Evolutionary conservation across 2,113 vertebrate genomes (phyloP), one percentile per base, ranked within the genome.

Genomic region (Ranitomeya imitator): DNA sequence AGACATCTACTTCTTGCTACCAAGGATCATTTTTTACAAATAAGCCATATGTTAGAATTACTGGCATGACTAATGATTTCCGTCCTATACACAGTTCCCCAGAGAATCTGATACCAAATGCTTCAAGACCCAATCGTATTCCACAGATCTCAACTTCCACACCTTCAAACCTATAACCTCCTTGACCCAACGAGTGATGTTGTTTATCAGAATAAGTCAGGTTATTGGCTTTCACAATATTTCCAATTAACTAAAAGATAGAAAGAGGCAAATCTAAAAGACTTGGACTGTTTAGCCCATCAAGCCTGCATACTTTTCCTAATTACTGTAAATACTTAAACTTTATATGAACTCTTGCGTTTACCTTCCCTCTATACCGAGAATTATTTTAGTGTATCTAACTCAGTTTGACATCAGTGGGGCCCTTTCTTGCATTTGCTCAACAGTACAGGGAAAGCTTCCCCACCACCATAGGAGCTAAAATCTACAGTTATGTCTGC

Each of bases 311-410:
- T 87, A 57, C 65, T 87, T 87, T 54, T 57, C 63, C 63, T 87
- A 87, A 80, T 80, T 79, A 80, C 86, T 80, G 74, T 87, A 87
- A 71, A 87, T 87, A 80, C 86, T 87, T 87, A 79, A 80, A 87
- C 86, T 87, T 57, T 51, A 79, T 80, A 11, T 87, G 86, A 87
- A 87, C 77, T 87, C 84, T 63, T 7, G 21, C 57, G 18, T 21
- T 52, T 11, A n/a, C 73, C 77, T 61, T 21, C 26, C 85, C 73
- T 59, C 76, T 80, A 79, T 87, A 80, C 77, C 77, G 10, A 80
- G 86, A 87, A 80, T 78, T 57, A 87, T 80, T 31, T 80, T 80
- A 80, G 51, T 87, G 86, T 87, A 87, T 81, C 61, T 87, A 80
- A 80, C 85, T 86, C 69, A 76, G 84, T 76, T 86, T 86, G 74